Evolutionary conservation across 2,888 invertebrate genomes (phyloP).

Genomic region (Therioaphis trifolii): DNA sequence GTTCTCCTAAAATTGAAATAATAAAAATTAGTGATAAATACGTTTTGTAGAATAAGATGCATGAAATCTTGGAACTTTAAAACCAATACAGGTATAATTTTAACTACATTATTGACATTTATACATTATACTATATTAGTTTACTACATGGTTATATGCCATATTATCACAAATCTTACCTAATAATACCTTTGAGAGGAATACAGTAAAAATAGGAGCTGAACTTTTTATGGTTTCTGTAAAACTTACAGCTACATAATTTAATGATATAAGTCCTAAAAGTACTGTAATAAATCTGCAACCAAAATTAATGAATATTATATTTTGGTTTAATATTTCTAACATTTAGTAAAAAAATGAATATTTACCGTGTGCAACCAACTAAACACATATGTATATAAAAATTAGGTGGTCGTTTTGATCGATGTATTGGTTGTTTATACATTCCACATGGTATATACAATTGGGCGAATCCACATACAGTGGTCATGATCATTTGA

Average conservation of each 20-base stretch:
- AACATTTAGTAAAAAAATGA: not conserved
- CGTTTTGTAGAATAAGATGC: not conserved
- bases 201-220: slow-evolving; percentile 81
- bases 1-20: slow-evolving; percentile 71
- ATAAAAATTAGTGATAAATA: not conserved
- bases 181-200: slow-evolving; percentile 76
- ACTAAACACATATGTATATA: slow-evolving; percentile 80
- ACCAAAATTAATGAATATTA: slow-evolving; percentile 64
- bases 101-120: not conserved
- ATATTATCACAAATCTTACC: slow-evolving; percentile 69
- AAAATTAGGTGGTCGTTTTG: slow-evolving; percentile 76
- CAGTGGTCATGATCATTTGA: slow-evolving; percentile 81
- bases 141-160: no score
- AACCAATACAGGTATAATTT: not conserved
- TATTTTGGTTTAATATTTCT: no score
- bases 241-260: slow-evolving; percentile 83
- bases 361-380: slow-evolving; percentile 76
- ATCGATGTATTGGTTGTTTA: slow-evolving; percentile 71
- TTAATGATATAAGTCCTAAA: slow-evolving; percentile 79
- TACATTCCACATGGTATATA: slow-evolving; percentile 81
- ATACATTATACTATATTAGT: not conserved
- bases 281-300: slow-evolving; percentile 79
- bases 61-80: not conserved
- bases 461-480: slow-evolving; percentile 81
- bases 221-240: slow-evolving; percentile 85